Conservation (phyloP, 2,888 invertebrate genomes). For the Agrochola circellaris region DNA sequence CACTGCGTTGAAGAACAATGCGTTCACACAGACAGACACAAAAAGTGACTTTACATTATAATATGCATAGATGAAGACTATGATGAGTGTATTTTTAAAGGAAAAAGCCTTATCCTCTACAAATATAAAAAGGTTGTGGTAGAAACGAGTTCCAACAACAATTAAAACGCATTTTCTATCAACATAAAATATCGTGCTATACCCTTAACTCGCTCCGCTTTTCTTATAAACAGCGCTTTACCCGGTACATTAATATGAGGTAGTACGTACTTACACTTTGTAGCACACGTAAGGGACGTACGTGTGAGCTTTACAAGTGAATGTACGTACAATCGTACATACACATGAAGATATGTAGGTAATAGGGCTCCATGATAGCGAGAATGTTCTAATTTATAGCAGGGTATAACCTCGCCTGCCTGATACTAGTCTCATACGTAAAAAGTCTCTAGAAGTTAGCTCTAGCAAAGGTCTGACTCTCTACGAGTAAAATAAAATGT, state of each 20-base stretch:
- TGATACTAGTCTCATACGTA: neutral
- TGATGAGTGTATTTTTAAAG: neutral
- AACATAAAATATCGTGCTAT: neutral
- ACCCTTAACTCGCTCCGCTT: neutral
- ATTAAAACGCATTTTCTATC: neutral
- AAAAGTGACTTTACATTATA: too few species aligned
- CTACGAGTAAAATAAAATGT: neutral
- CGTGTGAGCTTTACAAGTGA: conserved; percentile 19
- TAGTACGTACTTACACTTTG: conserved; percentile 18
- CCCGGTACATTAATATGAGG: conserved; percentile 25
- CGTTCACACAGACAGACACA: too few species aligned
- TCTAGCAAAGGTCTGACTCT: neutral
- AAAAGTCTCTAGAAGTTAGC: neutral
- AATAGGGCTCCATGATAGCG: conserved; percentile 3
- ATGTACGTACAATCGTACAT: neutral
- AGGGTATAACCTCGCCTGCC: neutral
- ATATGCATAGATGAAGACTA: neutral
- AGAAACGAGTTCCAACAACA: neutral
- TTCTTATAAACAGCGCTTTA: neutral
- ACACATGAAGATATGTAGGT: neutral
- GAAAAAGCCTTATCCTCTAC: too few species aligned
- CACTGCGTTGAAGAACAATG: too few species aligned
- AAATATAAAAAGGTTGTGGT: neutral
- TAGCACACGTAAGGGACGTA: conserved; percentile 7
- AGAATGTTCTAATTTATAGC: conserved; percentile 18